Percentiles rank a stretch among this genome's conserved stretches.
These are phyloP conservation scores for Metellina segmentata DNA, from an alignment of 2,888 invertebrate genomes.

Conservation along the genomic window DNA sequence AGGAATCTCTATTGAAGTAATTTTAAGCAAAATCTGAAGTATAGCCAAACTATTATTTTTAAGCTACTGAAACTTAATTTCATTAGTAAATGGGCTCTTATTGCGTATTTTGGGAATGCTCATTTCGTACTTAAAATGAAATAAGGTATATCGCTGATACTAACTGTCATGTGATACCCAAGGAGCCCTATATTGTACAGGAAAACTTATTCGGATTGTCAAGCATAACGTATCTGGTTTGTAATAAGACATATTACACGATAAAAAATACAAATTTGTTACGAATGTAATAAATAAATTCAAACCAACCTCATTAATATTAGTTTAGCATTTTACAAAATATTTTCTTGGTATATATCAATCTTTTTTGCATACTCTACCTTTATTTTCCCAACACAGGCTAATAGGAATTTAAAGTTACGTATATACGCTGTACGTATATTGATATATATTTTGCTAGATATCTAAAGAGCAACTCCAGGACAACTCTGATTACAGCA, in stretches of 20 bases:
- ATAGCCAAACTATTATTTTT: no score
- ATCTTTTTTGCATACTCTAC: background rate
- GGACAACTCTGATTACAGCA: constrained; percentile 64
- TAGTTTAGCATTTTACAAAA: constrained; percentile 27
- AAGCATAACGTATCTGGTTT: constrained; percentile 61
- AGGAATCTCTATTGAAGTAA: no score
- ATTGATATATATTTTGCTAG: constrained; percentile 62
- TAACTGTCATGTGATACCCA: no score
- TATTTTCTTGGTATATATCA: constrained; percentile 16
- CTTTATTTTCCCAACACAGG: constrained; percentile 27
- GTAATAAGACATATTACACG: background rate
- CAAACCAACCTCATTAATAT: background rate
- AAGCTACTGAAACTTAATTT: no score
- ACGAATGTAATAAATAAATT: background rate
- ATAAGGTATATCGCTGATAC: no score
- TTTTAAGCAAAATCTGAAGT: no score
- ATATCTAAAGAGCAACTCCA: constrained; percentile 61
- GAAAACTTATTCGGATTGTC: constrained; percentile 59
- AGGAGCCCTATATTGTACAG: background rate
- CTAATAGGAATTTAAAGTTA: constrained; percentile 66
- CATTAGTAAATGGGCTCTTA: no score
- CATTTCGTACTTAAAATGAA: no score
- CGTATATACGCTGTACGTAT: constrained; percentile 76
- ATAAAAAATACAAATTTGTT: constrained; percentile 1
- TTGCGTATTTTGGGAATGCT: no score